phyloP scores from a whole-genome alignment of 2,113 vertebrate genomes.

The Percina caprodes region DNA sequence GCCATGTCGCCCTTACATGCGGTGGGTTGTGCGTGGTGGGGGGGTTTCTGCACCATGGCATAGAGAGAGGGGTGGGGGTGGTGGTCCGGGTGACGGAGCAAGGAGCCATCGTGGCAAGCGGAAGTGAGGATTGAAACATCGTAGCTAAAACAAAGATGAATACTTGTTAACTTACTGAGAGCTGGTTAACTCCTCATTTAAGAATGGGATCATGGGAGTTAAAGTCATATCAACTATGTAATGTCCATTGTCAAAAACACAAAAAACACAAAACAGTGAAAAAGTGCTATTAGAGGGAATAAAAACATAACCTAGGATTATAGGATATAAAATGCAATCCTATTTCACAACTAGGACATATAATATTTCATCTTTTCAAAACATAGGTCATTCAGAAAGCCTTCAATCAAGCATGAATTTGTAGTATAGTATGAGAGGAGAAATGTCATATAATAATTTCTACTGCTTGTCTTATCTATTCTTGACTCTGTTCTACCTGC shows the following conservation, averaged over 20 bases:
- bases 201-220: not conserved
- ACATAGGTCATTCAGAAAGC: not conserved
- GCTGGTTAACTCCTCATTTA: not conserved
- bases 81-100: conserved; percentile 73
- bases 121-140: conserved; percentile 96
- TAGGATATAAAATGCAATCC: not conserved
- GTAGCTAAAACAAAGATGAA: conserved; percentile 79
- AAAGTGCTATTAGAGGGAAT: no score
- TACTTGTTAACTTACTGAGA: not conserved
- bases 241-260: not conserved
- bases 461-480: not conserved
- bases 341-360: not conserved
- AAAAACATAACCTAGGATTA: not conserved
- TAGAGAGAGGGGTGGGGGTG: conserved; percentile 79
- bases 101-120: conserved; percentile 81
- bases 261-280: no score
- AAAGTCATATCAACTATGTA: not conserved
- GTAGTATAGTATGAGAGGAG: not conserved
- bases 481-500: not conserved
- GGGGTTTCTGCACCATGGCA: conserved; percentile 87
- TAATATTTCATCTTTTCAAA: not conserved
- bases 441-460: not conserved
- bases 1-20: conserved; percentile 92
- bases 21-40: conserved; percentile 52
- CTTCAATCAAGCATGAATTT: not conserved